Evolutionary conservation across 1,140 invertebrate genomes (phyloP).

Genomic region (Solenopsis invicta): DNA sequence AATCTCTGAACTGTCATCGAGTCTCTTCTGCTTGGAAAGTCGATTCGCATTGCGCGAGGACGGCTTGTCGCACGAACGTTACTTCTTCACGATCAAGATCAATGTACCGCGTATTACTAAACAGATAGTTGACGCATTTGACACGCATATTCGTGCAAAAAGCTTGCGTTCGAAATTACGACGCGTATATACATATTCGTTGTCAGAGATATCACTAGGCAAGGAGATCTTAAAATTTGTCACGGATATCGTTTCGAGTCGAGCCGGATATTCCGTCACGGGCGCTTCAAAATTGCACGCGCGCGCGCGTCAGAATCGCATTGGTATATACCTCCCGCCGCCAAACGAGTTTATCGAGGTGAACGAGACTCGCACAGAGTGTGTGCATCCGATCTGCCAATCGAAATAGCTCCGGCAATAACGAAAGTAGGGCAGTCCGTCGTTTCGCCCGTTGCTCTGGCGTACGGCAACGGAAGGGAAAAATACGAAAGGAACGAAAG

Average conservation of each 20-base stretch:
- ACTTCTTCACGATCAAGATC: not conserved
- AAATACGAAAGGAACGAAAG: slow-evolving; percentile 56
- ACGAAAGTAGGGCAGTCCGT: slow-evolving; percentile 56
- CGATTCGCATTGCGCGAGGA: not conserved
- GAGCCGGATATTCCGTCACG: slow-evolving; percentile 43
- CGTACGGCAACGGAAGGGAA: slow-evolving; percentile 28
- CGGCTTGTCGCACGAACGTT: not conserved
- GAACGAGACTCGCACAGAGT: slow-evolving; percentile 45
- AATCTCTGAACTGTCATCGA: not conserved
- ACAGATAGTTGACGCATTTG: not conserved
- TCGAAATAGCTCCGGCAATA: slow-evolving; percentile 59
- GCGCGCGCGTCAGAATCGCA: slow-evolving; percentile 41
- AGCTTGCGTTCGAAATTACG: slow-evolving; percentile 5
- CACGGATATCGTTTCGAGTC: slow-evolving; percentile 32
- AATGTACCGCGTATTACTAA: not conserved
- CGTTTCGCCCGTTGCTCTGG: slow-evolving; percentile 38
- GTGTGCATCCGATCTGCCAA: slow-evolving; percentile 58
- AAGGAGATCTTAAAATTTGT: slow-evolving; percentile 21
- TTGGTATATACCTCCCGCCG: not conserved
- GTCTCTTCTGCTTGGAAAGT: not conserved
- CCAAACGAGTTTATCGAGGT: slow-evolving; percentile 57
- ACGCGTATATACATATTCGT: not conserved
- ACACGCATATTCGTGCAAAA: not conserved
- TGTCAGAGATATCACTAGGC: slow-evolving; percentile 1
- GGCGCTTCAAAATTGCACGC: slow-evolving; percentile 28